Conservation (phyloP, 2,888 invertebrate species). For the Caenorhabditis auriculariae region DNA sequence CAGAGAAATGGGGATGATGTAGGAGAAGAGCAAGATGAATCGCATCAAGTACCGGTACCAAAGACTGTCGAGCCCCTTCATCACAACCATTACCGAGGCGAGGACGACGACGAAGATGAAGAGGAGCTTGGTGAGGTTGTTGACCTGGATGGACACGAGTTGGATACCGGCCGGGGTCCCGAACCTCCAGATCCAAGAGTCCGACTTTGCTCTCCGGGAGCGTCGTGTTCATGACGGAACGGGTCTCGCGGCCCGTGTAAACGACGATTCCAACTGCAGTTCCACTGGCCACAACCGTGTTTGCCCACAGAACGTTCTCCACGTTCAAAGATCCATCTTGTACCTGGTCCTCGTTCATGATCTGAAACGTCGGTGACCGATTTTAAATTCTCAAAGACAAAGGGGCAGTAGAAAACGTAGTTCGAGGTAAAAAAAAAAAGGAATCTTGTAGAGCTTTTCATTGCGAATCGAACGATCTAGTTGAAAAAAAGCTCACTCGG, state of each 20-base stretch:
- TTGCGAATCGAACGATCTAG: too few relatives aligned
- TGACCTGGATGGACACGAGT: conserved; percentile 70
- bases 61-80: conserved; percentile 71
- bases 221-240: conserved; percentile 98
- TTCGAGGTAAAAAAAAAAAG: too few relatives aligned
- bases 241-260: conserved; percentile 92
- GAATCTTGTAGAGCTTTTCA: too few relatives aligned
- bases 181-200: conserved; percentile 88
- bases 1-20: conserved; percentile 96
- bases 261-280: conserved; percentile 73
- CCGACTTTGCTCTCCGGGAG: conserved; percentile 94
- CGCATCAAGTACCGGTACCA: conserved; percentile 82
- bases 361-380: conserved; percentile 23
- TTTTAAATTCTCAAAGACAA: too few relatives aligned
- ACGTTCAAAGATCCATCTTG: conserved; percentile 83
- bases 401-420: too few relatives aligned
- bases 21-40: conserved; percentile 93
- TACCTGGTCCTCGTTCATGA: conserved; percentile 62
- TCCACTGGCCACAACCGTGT: conserved; percentile 89
- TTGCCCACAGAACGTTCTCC: conserved; percentile 97
- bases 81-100: conserved; percentile 88
- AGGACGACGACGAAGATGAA: conserved; percentile 87
- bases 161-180: conserved; percentile 68
- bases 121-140: conserved; percentile 90
- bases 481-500: too few relatives aligned